These are phyloP conservation scores for Battus philenor DNA, from an alignment of 1,140 invertebrate species.

Conservation along the genomic window DNA sequence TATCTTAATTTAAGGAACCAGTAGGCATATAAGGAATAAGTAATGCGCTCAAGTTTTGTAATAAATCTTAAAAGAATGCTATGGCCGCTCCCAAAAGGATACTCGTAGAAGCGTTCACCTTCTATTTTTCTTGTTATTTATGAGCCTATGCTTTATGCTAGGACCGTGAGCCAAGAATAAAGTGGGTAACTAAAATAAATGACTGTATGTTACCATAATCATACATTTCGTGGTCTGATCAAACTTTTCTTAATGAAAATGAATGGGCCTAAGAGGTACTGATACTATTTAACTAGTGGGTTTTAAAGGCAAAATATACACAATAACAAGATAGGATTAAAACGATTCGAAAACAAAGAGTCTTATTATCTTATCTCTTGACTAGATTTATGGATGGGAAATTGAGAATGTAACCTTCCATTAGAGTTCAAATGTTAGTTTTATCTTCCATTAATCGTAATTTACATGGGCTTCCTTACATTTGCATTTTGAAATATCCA, in stretches of 20 bases:
- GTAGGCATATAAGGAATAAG: slow-evolving; percentile 69
- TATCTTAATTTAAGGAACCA: slow-evolving; percentile 52
- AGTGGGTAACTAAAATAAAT: slow-evolving; percentile 71
- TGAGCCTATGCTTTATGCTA: slow-evolving; percentile 68
- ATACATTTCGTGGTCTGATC: slow-evolving; percentile 47
- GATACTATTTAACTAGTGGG: slow-evolving; percentile 34
- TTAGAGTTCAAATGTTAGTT: slow-evolving; percentile 41
- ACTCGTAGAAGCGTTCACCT: slow-evolving; percentile 70
- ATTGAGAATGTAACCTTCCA: slow-evolving; percentile 28
- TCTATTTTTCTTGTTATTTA: slow-evolving; percentile 74
- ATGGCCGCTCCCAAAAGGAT: slow-evolving; percentile 72
- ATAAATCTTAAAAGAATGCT: slow-evolving; percentile 76
- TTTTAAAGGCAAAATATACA: slow-evolving; percentile 25
- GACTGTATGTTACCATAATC: slow-evolving; percentile 57
- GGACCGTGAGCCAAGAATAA: slow-evolving; percentile 66
- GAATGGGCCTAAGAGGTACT: slow-evolving; percentile 39
- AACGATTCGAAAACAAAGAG: slow-evolving; percentile 34
- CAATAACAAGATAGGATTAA: slow-evolving; percentile 28
- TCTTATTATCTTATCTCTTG: background rate
- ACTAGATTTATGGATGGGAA: slow-evolving; percentile 4
- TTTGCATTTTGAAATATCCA: slow-evolving; percentile 61
- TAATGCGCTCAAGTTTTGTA: slow-evolving; percentile 69
- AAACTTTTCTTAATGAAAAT: slow-evolving; percentile 48
- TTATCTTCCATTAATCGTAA: slow-evolving; percentile 55
- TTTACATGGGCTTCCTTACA: slow-evolving; percentile 58